A percentile compares a stretch with the other conserved stretches of the same genome.
phyloP scores from a whole-genome alignment of 2,797 vertebrate genomes.

The Pyrocephalus nanus region DNA sequence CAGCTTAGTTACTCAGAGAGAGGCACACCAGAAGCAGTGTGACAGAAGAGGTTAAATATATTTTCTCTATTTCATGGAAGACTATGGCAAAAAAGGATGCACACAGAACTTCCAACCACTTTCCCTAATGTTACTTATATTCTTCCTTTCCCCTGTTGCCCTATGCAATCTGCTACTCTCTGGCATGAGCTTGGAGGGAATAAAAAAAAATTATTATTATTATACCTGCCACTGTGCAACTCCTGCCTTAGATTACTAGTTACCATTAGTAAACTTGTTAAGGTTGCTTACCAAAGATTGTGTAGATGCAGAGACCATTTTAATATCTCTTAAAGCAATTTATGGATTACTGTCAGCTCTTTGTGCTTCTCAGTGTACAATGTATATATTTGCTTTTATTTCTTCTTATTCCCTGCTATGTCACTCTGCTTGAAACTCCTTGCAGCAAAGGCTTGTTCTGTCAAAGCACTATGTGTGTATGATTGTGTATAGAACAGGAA shows the following conservation, averaged over 20 bases:
- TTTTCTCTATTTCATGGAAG: not conserved
- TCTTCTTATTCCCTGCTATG: not conserved
- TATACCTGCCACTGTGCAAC: not conserved
- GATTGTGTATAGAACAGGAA: not conserved
- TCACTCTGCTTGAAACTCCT: not conserved
- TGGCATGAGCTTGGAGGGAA: not conserved
- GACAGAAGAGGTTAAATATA: not conserved
- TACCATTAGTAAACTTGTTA: not conserved
- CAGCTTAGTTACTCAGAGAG: not conserved
- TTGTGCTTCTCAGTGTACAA: not conserved
- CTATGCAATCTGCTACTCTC: not conserved
- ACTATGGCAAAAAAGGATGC: not conserved
- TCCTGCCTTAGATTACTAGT: not conserved
- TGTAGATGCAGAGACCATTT: not conserved
- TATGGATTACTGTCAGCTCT: not conserved
- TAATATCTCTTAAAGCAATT: not conserved
- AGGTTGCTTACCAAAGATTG: not conserved
- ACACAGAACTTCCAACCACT: not conserved
- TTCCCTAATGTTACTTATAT: not conserved
- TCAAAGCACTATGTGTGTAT: rapidly evolving
- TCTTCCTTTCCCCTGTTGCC: not conserved
- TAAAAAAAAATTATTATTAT: not conserved
- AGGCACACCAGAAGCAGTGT: not conserved
- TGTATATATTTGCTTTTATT: not conserved
- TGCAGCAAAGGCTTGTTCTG: not conserved